Evolutionary conservation across 2,888 invertebrate species (phyloP), one percentile per base, ranked within the genome.

Genomic region (Tupiocoris notatus): DNA sequence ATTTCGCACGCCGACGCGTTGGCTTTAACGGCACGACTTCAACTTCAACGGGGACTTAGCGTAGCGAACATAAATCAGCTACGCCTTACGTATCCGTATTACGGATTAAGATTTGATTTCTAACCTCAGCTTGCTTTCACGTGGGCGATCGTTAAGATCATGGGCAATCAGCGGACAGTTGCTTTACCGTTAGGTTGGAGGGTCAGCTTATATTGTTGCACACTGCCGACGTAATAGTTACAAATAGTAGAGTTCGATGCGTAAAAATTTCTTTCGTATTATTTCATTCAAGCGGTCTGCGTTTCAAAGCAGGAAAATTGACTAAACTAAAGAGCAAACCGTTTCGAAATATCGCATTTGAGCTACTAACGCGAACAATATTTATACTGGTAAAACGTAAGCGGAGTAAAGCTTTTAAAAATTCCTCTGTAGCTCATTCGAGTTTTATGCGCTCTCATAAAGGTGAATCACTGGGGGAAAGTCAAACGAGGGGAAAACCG

Each of bases 371-470:
- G 39, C 39, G 12, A 39, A 39, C 39, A 39, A 39, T 39, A 12
- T 39, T 39, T 39, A 39, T 39, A 3, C 12, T 12, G 39, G 39
- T 12, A 39, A 39, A 39, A 39, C 12, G 39, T 39, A 7, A 39
- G 39, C 39, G 6, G 39, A 12, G 39, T 3, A 39, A 39, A 12
- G 6, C 12, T 39, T 39, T 39, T 39, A 39, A 39, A 39, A 39
- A 39, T 39, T 39, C 12, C 39, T 39, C 39, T 39, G 6, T 3
- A 7, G 39, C 39, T 7, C 39, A 39, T 39, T 12, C 39, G 39
- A 39, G 39, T 64, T 64, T 64, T 64, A 64, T 21, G 64, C 23
- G n/a, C 20, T 64, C 23, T 23, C 68, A 22, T 58, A 68, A 58
- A 58, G 58, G 58, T 58, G 23, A 56, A 68, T 58, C 58, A 56